A percentile compares a stretch with the other conserved stretches of the same genome.
Evolutionary conservation across 1,140 invertebrate species (phyloP).

Genomic region (Gryon sp.): DNA sequence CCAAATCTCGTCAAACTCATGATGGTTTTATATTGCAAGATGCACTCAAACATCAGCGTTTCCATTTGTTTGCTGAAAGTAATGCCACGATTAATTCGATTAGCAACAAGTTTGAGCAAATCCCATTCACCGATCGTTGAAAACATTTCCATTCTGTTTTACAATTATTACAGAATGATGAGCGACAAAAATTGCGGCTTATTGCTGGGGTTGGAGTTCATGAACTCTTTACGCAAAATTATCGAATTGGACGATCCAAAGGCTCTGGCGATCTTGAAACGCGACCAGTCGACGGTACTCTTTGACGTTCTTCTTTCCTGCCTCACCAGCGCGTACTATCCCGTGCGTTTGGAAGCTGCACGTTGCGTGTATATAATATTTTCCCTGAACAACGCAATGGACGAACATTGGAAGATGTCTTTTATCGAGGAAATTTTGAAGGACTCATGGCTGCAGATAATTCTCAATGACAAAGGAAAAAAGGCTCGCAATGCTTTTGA

Average conservation of each 20-base stretch:
- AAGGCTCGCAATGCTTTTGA: conserved; percentile 20
- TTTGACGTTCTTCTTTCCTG: conserved; percentile 61
- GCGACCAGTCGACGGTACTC: neutral
- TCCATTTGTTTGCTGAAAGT: conserved; percentile 12
- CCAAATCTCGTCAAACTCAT: neutral
- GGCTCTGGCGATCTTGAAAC: neutral
- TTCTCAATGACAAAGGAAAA: conserved; percentile 10
- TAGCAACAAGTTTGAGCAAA: neutral
- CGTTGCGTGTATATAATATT: conserved; percentile 69
- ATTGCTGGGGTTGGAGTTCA: conserved; percentile 29
- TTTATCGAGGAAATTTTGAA: conserved; percentile 67
- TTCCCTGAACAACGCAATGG: conserved; percentile 50
- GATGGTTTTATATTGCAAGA: conserved; percentile 17
- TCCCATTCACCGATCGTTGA: neutral
- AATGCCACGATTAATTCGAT: conserved; percentile 17
- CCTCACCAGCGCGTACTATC: conserved; percentile 69
- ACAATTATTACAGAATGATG: conserved; percentile 24
- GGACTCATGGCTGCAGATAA: conserved; percentile 9
- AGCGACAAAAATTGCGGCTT: conserved; percentile 9
- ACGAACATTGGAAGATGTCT: conserved; percentile 63
- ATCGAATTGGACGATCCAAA: conserved; percentile 15
- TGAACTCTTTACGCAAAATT: conserved; percentile 19
- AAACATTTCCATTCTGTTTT: conserved; percentile 35
- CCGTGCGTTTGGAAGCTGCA: conserved; percentile 73
- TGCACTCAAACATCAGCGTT: conserved; percentile 18